Base-by-base conservation (phyloP, 2,888 invertebrate genomes). In the Thecophora atra region DNA sequence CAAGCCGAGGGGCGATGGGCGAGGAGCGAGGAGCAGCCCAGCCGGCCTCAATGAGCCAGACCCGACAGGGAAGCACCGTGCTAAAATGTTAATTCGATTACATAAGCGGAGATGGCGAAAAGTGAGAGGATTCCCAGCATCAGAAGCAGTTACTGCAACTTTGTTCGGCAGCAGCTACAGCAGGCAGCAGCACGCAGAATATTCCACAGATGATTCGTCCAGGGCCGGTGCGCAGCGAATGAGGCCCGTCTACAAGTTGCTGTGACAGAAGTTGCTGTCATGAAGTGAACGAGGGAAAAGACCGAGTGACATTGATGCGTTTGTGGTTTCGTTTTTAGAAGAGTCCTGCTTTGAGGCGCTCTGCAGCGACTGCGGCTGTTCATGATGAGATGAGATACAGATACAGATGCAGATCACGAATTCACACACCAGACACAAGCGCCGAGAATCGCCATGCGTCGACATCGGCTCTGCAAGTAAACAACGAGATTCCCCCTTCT, bases 81-180 rank as follows among this genome's bases (percentile, higher is more conserved):
- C 37, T 68, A 72, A 68, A 68, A 72, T 68, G 72, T 68, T 72
- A 67, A 65, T 72, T 44, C 19, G 65, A 56, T 71, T 71, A 51
- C 26, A 67, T 67, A 72, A 72, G 56, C 42, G 54, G 37, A 26
- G 60, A 63, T 21, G 65, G 64, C 65, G 73, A 79, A 83, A 84
- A 84, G 83, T 83, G 84, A 83, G 83, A 83, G 84, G 84, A 83
- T 83, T 84, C 83, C 84, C 83, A 83, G 72, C 68, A 60, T 8
- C 69, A 58, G 58, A 56, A 68, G 26, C 56, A 21, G 26, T 58
- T 28, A 28, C 24, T 26, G 28, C 28, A 24, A 24, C 58, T 58
- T 58, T 28, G 26, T 19, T 24, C 24, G 21, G 58, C 17, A 19
- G 11, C 58, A 58, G 28, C 26, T 11, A 21, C 15, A n/a, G 54